Conservation (phyloP, 2,797 vertebrate species). For the Tarsius wallacei region DNA sequence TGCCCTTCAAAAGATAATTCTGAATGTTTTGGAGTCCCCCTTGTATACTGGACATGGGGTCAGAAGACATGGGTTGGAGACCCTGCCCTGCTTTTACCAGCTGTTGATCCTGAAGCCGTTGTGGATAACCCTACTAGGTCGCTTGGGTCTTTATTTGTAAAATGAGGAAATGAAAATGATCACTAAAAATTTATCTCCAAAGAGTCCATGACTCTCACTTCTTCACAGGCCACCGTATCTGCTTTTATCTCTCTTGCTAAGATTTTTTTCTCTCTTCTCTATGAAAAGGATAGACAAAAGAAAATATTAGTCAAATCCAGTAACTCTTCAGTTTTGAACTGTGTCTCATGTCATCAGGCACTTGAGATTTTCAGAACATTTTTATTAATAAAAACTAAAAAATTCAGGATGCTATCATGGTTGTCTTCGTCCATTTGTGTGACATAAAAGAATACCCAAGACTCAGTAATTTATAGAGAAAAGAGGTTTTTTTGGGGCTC, state of each 20-base stretch:
- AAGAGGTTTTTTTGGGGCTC: not conserved
- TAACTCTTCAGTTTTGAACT: not conserved
- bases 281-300: not conserved
- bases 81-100: not conserved
- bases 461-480: not conserved
- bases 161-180: not conserved
- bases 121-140: not conserved
- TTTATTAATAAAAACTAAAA: conserved; percentile 22
- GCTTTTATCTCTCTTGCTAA: not conserved
- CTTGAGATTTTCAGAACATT: conserved; percentile 47
- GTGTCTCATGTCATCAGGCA: not conserved
- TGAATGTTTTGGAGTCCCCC: too few relatives aligned
- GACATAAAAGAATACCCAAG: not conserved
- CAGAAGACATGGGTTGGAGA: not conserved
- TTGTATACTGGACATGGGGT: not conserved
- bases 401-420: not conserved
- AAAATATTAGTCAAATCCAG: not conserved
- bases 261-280: not conserved
- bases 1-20: too few relatives aligned
- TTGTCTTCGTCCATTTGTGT: not conserved
- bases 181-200: not conserved
- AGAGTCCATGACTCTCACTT: not conserved
- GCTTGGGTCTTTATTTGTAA: conserved; percentile 8
- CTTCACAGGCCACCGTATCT: not conserved
- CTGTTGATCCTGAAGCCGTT: not conserved